Evolutionary conservation across 2,888 invertebrate genomes (phyloP), one percentile per base, ranked within the genome.

Genomic region (Strigamia crassipes): DNA sequence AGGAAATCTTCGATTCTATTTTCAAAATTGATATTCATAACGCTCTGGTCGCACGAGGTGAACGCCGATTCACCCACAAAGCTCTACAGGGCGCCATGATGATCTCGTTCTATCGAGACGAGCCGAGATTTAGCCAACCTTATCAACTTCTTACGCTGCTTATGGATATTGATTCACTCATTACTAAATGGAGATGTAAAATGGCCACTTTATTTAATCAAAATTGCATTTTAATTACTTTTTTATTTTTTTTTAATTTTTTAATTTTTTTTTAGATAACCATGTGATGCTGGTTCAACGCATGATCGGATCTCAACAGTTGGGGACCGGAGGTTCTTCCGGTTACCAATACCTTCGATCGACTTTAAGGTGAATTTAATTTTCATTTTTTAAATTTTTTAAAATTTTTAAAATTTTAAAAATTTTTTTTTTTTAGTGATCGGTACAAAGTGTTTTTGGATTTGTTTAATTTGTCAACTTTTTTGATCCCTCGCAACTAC

Each of bases 371-470:
- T 97, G 78, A 12, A 27, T 27, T 27, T 2, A 2, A 78, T 15
- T 23, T n/a, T 79, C 21, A 21, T 38, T 38, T 9, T 9, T 9
- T 34, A 5, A 34, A 38, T 38, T 38, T 4, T 9, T 38, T 10
- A 38, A 18, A 27, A n/a, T n/a, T n/a, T n/a, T 27, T 61, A 6
- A 2, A 23, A n/a, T n/a, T 78, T 18, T 10, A 78, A 8, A 6
- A 6, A 5, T 79, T 79, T 66, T 80, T 83, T 38, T 38, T 81
- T 90, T 91, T 73, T 89, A 98, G 98, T 88, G 99, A 99, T 89
- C 95, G 98, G 27, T 99, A 99, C 90, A 99, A 99, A 89, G 96
- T 99, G 41, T 99, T 99, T 87, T 89, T 99, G 87, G 99, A 99
- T 88, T 89, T 99, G 66, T 99, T 98, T 90, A 99, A 99, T 88